Evolutionary conservation across 2,888 invertebrate species (phyloP).

Genomic region (Myathropa florea): DNA sequence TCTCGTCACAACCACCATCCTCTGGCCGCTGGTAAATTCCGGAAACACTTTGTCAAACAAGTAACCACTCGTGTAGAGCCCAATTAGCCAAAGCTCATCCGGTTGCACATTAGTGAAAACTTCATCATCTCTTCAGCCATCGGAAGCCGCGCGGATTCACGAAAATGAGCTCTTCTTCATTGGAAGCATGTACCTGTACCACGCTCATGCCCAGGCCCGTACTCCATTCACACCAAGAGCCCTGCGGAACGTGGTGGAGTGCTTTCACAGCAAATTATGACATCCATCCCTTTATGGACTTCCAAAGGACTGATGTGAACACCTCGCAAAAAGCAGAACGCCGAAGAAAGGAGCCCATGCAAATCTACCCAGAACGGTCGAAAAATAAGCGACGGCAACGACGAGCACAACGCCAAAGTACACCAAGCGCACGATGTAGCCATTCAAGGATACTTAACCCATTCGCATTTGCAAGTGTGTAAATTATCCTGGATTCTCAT

Average conservation of each 20-base stretch:
- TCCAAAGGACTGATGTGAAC: slow-evolving; percentile 5
- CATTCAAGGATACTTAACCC: slow-evolving; percentile 63
- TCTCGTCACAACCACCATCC: background rate
- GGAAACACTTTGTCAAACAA: slow-evolving; percentile 57
- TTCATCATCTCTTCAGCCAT: slow-evolving; percentile 45
- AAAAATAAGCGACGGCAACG: background rate
- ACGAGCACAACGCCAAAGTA: background rate
- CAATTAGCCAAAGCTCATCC: slow-evolving; percentile 65
- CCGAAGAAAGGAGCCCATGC: slow-evolving; percentile 1
- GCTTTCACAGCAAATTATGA: slow-evolving; percentile 56
- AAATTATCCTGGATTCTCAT: slow-evolving; percentile 66
- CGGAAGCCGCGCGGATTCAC: slow-evolving; percentile 58
- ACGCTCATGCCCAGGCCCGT: background rate
- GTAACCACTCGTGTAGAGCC: slow-evolving; percentile 45
- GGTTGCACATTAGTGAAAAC: slow-evolving; percentile 61
- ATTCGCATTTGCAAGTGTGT: slow-evolving; percentile 65
- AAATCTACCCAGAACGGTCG: background rate
- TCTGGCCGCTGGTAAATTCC: slow-evolving; percentile 18
- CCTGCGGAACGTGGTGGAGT: slow-evolving; percentile 35
- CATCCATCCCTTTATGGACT: slow-evolving; percentile 52
- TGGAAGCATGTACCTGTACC: slow-evolving; percentile 13
- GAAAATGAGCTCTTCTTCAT: slow-evolving; percentile 54
- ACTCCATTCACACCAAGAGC: background rate
- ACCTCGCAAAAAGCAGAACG: too few relatives aligned
- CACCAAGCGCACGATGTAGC: slow-evolving; percentile 29